Evolutionary conservation across 2,113 vertebrate genomes (phyloP).

Genomic region (Girardinichthys multiradiatus): DNA sequence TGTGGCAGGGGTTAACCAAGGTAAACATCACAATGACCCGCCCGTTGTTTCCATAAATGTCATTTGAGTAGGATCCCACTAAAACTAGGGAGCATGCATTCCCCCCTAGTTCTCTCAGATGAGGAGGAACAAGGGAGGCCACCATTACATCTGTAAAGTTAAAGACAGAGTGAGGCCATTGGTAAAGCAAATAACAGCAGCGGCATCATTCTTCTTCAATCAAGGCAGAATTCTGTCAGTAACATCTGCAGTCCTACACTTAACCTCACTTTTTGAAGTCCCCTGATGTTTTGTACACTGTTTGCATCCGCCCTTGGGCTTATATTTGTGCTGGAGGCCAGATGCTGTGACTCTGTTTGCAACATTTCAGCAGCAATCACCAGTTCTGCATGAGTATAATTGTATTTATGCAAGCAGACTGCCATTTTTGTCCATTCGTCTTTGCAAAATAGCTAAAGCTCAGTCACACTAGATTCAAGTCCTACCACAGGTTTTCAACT

Average conservation of each 20-base stretch:
- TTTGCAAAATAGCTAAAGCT: background rate
- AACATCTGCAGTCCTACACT: too few relatives aligned
- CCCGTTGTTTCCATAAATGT: constrained; percentile 7
- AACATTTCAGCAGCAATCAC: background rate
- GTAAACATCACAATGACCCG: constrained; percentile 12
- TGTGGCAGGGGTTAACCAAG: constrained; percentile 3
- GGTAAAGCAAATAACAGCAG: background rate
- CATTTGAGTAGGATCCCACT: background rate
- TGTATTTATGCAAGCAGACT: background rate
- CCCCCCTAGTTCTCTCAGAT: background rate
- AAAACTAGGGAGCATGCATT: background rate
- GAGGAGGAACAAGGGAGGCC: background rate
- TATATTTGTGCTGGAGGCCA: background rate
- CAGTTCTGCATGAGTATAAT: background rate
- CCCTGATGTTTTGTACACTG: background rate
- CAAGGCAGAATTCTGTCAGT: too few relatives aligned
- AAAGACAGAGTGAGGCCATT: background rate
- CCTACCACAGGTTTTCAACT: background rate
- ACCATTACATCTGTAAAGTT: background rate
- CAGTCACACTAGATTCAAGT: background rate
- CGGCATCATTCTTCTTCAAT: background rate
- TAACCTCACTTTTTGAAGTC: background rate
- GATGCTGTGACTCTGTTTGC: background rate
- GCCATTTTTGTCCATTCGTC: background rate
- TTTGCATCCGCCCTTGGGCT: background rate